Base-by-base conservation (phyloP, 2,888 invertebrate species). In the Heterodera filipjevi region DNA sequence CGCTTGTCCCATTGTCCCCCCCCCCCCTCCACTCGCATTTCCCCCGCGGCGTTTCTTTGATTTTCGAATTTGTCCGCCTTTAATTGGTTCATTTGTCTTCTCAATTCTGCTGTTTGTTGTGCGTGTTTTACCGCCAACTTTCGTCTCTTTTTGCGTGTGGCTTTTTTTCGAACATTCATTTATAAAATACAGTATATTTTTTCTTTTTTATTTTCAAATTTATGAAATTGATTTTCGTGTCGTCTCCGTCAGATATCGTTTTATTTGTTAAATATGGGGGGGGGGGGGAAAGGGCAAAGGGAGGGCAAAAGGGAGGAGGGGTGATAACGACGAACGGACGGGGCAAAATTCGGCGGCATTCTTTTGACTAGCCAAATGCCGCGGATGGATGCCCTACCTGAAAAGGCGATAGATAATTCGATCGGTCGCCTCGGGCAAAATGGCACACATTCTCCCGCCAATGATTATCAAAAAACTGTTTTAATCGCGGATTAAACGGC, bases 11-110 rank as follows among this genome's bases (percentile, higher is more conserved):
- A n/a, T n/a, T n/a, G n/a, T n/a, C 27, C n/a, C n/a, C 27, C 8
- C n/a, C 27, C n/a, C 27, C n/a, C n/a, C n/a, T 27, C n/a, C 59
- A 22, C 6, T 16, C 59, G 59, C 59, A n/a, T 22, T 59, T 59
- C n/a, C 27, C 59, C 59, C 59, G 59, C 59, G 59, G 59, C 59
- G 59, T 59, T 59, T 59, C 59, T 59, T 59, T 59, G 59, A 59
- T 59, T 59, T 59, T 59, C 59, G n/a, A 59, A 59, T 59, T 49
- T n/a, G 27, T 27, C 59, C 59, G 59, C 12, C n/a, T 59, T 59
- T 59, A 59, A 59, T 59, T 59, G 59, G 59, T 27, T 59, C 3
- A 59, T 59, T 59, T n/a, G 59, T 59, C 3, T 59, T 59, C 22
- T 27, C 27, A n/a, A 59, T n/a, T n/a, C 10, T 12, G n/a, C 59